phyloP scores from a whole-genome alignment of 2,113 vertebrate genomes.

The Corythoichthys intestinalis region DNA sequence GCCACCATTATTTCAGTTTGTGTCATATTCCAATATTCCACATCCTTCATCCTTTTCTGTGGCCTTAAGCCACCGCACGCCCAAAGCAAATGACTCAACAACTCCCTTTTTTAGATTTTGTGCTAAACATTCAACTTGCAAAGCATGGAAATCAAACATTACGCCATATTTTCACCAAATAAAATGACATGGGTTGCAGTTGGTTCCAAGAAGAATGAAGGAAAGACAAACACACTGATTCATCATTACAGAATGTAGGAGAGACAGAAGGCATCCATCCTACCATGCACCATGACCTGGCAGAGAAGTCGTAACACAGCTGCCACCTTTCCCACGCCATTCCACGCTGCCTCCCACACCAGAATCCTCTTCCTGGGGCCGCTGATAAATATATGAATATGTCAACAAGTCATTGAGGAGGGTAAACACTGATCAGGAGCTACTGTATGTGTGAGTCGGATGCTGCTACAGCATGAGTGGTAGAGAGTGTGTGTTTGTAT shows the following conservation, averaged over 20 bases:
- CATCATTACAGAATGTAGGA: conserved; percentile 32
- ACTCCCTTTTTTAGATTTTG: conserved; percentile 10
- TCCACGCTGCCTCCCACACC: conserved; percentile 52
- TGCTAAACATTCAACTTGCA: conserved; percentile 29
- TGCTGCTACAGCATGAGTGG: conserved; percentile 48
- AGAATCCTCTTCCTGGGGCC: conserved; percentile 65
- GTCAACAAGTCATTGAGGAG: conserved; percentile 26
- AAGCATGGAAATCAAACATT: conserved; percentile 1
- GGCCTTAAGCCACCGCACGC: conserved; percentile 29
- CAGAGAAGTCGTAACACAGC: conserved; percentile 75
- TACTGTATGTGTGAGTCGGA: conserved; percentile 40
- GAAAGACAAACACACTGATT: conserved; percentile 12
- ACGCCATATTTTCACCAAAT: conserved; percentile 12
- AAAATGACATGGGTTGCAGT: not conserved
- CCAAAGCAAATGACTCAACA: not conserved
- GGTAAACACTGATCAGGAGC: conserved; percentile 51
- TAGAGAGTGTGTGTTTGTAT: conserved; percentile 52
- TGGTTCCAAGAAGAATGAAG: conserved; percentile 11
- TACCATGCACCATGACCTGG: conserved; percentile 78
- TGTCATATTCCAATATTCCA: not conserved
- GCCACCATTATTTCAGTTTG: not conserved
- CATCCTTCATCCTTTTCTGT: not conserved
- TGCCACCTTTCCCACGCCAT: conserved; percentile 76
- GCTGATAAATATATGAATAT: conserved; percentile 52
- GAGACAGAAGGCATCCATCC: conserved; percentile 55